phyloP scores from a whole-genome alignment of 2,113 vertebrate genomes.

The Gobiocypris rarus region DNA sequence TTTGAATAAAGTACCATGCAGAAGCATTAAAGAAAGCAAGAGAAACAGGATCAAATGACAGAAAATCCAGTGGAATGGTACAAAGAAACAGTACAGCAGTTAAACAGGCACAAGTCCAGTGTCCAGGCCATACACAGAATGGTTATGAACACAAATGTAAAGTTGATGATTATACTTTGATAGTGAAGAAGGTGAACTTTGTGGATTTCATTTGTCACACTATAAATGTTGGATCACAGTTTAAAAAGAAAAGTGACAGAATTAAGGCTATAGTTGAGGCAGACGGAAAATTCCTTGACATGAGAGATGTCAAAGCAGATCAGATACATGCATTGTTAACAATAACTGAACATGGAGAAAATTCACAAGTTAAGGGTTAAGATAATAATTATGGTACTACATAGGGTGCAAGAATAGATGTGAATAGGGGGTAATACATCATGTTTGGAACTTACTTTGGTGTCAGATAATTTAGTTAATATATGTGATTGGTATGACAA shows the following conservation, averaged over 20 bases:
- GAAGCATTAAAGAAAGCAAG: not conserved
- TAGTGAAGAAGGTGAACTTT: not conserved
- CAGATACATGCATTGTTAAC: not conserved
- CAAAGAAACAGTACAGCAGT: not conserved
- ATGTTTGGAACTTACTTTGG: too few species aligned
- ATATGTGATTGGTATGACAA: too few species aligned
- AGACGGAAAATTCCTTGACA: not conserved
- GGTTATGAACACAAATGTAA: not conserved
- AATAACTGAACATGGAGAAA: not conserved
- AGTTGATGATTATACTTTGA: not conserved
- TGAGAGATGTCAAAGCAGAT: not conserved
- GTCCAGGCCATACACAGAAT: not conserved
- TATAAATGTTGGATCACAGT: not conserved
- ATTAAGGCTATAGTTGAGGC: not conserved
- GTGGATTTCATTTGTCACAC: not conserved
- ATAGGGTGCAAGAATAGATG: too few species aligned
- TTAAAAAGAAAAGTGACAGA: conserved; percentile 1
- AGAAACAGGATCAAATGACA: not conserved
- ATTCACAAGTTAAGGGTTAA: not conserved
- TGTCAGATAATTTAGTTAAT: too few species aligned
- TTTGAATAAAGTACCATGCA: not conserved
- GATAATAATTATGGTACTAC: not conserved
- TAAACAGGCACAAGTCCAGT: not conserved
- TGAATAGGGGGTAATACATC: too few species aligned
- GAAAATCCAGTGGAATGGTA: not conserved